phyloP scores from a whole-genome alignment of 2,888 invertebrate species.

The Philonicus albiceps region DNA sequence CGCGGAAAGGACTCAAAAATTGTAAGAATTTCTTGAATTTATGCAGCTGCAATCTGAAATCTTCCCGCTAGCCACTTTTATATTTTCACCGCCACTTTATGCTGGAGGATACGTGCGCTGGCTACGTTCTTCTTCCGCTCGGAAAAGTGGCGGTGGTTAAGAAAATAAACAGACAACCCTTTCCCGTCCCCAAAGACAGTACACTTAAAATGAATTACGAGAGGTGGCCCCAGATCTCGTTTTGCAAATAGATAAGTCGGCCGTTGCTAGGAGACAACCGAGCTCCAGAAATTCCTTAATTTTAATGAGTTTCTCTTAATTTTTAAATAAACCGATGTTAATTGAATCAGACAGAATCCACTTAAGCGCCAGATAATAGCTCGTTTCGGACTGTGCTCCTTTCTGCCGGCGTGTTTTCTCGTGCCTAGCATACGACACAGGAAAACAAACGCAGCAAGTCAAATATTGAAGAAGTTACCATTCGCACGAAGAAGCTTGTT shows the following conservation, averaged over 20 bases:
- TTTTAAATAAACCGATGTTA: slow-evolving; percentile 14
- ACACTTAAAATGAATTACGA: not conserved
- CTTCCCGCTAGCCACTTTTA: not conserved
- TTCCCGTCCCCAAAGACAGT: not conserved
- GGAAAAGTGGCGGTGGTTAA: not conserved
- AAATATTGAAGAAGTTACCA: slow-evolving; percentile 4
- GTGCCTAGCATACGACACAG: not conserved
- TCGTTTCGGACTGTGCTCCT: not conserved
- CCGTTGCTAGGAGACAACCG: not conserved
- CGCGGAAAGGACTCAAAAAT: not conserved
- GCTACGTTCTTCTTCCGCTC: not conserved
- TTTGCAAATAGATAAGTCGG: not conserved
- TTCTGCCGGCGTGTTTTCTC: not conserved
- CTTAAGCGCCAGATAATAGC: slow-evolving; percentile 13
- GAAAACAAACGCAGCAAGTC: not conserved
- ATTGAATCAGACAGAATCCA: slow-evolving; percentile 22
- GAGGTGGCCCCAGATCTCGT: not conserved
- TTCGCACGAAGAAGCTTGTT: not conserved
- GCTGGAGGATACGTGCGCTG: not conserved
- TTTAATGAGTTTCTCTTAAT: slow-evolving; percentile 26
- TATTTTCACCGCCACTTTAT: not conserved
- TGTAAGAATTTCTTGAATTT: not conserved
- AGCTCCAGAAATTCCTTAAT: not conserved
- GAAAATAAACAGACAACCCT: not conserved
- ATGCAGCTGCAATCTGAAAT: not conserved